Percentiles rank a stretch among this genome's conserved stretches.
Conservation (phyloP, 2,113 vertebrate genomes). For the Gymnocephalus cernua region DNA sequence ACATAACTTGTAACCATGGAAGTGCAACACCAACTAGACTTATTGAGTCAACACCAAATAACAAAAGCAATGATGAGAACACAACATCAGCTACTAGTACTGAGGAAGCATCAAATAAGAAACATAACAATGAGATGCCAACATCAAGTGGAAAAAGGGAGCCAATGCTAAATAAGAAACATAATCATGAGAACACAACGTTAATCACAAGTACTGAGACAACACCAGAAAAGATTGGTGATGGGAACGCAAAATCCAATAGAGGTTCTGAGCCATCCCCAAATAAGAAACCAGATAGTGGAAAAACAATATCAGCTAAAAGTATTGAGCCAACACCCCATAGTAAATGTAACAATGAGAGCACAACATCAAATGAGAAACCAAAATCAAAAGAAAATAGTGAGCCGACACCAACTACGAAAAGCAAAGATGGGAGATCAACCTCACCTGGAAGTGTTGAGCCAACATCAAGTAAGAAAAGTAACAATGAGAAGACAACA, state of each 20-base stretch:
- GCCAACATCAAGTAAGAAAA: neutral
- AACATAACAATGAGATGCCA: neutral
- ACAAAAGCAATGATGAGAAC: neutral
- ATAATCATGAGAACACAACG: neutral
- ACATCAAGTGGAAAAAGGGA: neutral
- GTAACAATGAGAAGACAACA: neutral
- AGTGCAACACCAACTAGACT: conserved; percentile 1
- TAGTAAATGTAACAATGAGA: neutral
- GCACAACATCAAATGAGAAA: neutral
- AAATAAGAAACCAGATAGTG: neutral
- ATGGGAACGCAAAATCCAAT: neutral
- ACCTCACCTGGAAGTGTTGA: neutral
- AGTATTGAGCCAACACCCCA: neutral
- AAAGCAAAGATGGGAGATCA: neutral
- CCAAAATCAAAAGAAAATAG: neutral
- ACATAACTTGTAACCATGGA: neutral
- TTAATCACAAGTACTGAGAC: neutral
- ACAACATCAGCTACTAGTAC: neutral
- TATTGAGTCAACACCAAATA: neutral
- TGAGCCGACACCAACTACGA: neutral
- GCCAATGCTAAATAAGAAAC: neutral
- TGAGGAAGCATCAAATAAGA: neutral
- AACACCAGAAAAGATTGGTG: neutral
- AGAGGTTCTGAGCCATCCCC: neutral
- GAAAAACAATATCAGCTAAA: neutral